phyloP scores from a whole-genome alignment of 2,888 invertebrate species.

The Yponomeuta plumbellus region DNA sequence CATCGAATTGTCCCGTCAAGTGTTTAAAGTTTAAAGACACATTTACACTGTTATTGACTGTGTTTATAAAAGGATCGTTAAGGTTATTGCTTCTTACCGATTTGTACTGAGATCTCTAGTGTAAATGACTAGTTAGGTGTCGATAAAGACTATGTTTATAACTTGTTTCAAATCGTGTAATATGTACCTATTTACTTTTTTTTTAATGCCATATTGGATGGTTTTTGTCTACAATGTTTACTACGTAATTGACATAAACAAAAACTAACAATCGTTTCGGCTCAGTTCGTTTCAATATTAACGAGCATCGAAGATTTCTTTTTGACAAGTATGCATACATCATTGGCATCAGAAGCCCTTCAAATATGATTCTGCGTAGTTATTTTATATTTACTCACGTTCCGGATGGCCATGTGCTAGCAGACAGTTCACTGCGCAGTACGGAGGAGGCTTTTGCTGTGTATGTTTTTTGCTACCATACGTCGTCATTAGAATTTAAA shows the following conservation, averaged over 20 bases:
- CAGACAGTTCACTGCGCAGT: constrained; percentile 14
- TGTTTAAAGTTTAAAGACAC: background rate
- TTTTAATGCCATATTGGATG: background rate
- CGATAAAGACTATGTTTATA: background rate
- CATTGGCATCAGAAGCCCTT: background rate
- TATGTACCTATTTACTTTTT: background rate
- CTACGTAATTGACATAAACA: too few species aligned
- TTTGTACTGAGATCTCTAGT: background rate
- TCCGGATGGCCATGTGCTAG: constrained; percentile 15
- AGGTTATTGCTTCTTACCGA: background rate
- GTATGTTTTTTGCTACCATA: background rate
- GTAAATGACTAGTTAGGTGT: background rate
- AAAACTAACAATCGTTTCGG: too few species aligned
- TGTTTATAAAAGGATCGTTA: background rate
- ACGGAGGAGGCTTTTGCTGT: background rate
- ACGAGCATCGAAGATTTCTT: too few species aligned
- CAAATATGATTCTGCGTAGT: background rate
- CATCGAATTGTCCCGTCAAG: background rate
- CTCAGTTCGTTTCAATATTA: too few species aligned
- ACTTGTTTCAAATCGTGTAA: background rate
- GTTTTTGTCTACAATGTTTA: background rate
- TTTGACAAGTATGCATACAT: background rate
- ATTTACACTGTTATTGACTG: background rate
- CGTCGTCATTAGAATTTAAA: background rate
- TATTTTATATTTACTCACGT: constrained; percentile 4